Conservation (phyloP, 2,888 invertebrate species). For the Tetrapedia diversipes region DNA sequence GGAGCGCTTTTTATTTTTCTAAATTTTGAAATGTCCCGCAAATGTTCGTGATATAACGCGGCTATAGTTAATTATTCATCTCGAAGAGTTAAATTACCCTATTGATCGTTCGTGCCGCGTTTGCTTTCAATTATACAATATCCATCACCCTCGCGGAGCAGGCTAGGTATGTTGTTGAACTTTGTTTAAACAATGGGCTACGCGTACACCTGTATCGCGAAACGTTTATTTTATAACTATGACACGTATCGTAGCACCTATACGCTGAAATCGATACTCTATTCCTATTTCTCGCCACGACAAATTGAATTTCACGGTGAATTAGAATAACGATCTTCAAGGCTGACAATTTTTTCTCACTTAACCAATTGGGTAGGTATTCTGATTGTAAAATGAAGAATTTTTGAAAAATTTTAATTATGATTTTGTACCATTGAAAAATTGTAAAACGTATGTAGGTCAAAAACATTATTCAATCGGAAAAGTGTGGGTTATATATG, state of each 20-base stretch:
- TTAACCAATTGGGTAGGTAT: no score
- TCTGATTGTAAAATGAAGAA: no score
- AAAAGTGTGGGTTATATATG: no score
- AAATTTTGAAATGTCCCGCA: neutral
- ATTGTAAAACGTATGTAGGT: no score
- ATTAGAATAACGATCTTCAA: no score
- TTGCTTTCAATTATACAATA: constrained; percentile 55
- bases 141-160: constrained; percentile 1
- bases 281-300: neutral
- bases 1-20: neutral
- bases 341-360: no score
- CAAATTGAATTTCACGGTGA: neutral
- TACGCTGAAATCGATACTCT: neutral
- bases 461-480: no score
- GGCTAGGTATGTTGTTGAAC: constrained; percentile 23
- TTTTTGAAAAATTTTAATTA: no score
- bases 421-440: no score
- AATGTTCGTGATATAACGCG: neutral
- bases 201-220: constrained; percentile 1
- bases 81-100: constrained; percentile 46
- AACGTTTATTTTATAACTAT: constrained; percentile 24
- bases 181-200: constrained; percentile 16
- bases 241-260: neutral
- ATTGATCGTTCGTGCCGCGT: constrained; percentile 47
- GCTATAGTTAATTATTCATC: constrained; percentile 48